These are phyloP conservation scores for Trigoniulus corallinus DNA, from an alignment of 1,140 invertebrate species.

Conservation along the genomic window DNA sequence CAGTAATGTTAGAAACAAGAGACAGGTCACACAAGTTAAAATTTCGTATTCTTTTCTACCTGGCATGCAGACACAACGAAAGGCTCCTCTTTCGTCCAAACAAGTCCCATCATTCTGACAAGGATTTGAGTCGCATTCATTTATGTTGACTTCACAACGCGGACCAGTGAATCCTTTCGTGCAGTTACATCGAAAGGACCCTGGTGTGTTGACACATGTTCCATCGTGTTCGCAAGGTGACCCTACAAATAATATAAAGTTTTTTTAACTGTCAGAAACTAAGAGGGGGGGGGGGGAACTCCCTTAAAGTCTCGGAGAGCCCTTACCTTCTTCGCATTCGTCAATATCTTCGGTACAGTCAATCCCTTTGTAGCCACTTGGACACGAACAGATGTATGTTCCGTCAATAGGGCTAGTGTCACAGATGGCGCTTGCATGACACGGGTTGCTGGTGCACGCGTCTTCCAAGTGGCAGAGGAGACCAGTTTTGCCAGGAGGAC, in stretches of 20 bases:
- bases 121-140: constrained; percentile 87
- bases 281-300: background rate
- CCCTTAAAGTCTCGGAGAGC: background rate
- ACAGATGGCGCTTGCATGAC: constrained; percentile 80
- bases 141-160: constrained; percentile 71
- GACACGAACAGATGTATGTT: constrained; percentile 82
- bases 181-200: constrained; percentile 81
- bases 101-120: constrained; percentile 89
- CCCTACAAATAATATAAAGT: constrained; percentile 31
- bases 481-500: constrained; percentile 85
- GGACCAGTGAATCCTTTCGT: constrained; percentile 80
- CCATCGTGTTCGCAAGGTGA: constrained; percentile 84
- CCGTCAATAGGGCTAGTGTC: constrained; percentile 91
- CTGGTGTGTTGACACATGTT: constrained; percentile 84
- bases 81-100: constrained; percentile 83
- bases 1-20: background rate
- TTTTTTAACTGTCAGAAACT: constrained; percentile 1
- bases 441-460: constrained; percentile 90
- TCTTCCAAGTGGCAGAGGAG: constrained; percentile 89
- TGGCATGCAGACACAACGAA: constrained; percentile 91
- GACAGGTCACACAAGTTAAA: background rate
- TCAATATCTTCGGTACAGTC: constrained; percentile 88
- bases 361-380: constrained; percentile 71
- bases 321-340: constrained; percentile 79
- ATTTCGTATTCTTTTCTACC: constrained; percentile 36